phyloP scores from a whole-genome alignment of 2,797 vertebrate genomes.

The Ctenochaetus hawaiiensis region DNA sequence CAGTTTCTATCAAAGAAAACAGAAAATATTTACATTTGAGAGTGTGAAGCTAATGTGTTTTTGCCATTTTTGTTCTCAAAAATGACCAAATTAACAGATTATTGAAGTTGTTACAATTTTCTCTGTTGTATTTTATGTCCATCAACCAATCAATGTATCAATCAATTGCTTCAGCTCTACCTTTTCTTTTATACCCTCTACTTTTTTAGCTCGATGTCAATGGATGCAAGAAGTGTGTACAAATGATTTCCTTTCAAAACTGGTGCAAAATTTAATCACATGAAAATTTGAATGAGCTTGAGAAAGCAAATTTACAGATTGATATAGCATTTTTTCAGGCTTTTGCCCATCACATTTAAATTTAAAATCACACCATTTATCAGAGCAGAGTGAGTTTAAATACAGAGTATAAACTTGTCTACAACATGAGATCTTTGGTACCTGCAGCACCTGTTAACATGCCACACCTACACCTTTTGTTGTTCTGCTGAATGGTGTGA shows the following conservation, averaged over 20 bases:
- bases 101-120: neutral
- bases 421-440: constrained; percentile 20
- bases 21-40: neutral
- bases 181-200: neutral
- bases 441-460: constrained; percentile 40
- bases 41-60: neutral
- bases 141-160: neutral
- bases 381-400: neutral
- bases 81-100: no score
- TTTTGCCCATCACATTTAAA: constrained; percentile 3
- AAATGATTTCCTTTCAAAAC: neutral
- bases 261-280: neutral
- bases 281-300: neutral
- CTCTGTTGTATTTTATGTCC: neutral
- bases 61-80: no score
- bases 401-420: constrained; percentile 1
- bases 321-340: neutral
- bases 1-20: neutral
- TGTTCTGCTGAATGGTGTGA: constrained; percentile 54
- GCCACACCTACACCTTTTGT: constrained; percentile 84
- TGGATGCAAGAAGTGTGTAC: neutral
- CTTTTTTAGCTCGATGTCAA: neutral
- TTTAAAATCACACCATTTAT: neutral
- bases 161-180: neutral
- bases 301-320: neutral